phyloP scores from a whole-genome alignment of 2,888 invertebrate species.

The Drosophila crucigera region DNA sequence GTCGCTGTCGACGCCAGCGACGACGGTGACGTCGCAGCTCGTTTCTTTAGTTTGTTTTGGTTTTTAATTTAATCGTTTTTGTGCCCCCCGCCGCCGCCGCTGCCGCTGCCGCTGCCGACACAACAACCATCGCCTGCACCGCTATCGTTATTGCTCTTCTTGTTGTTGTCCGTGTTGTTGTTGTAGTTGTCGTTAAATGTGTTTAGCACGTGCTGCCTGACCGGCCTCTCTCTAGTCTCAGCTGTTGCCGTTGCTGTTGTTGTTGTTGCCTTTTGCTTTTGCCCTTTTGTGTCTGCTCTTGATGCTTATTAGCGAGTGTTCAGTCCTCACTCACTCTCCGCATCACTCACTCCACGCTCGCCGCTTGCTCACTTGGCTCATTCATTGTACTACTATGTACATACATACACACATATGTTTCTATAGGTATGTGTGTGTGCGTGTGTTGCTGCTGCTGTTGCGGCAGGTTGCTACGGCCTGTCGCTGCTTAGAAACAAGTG shows the following conservation, averaged over 20 bases:
- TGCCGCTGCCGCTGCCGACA: constrained; percentile 8
- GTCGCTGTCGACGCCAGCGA: constrained; percentile 32
- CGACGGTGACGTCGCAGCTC: constrained; percentile 49
- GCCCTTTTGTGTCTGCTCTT: constrained; percentile 79
- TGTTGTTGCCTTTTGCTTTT: constrained; percentile 54
- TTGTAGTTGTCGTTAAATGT: constrained; percentile 78
- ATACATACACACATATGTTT: neutral
- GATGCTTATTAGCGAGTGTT: constrained; percentile 79
- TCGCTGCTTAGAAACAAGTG: constrained; percentile 77
- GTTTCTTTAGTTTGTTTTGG: constrained; percentile 81
- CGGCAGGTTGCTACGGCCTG: constrained; percentile 48
- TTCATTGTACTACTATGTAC: constrained; percentile 43
- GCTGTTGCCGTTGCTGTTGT: constrained; percentile 39
- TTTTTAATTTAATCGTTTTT: constrained; percentile 81
- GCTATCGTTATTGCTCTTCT: constrained; percentile 64
- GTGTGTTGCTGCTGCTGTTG: constrained; percentile 37
- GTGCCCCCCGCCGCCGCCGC: constrained; percentile 40
- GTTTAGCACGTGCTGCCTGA: constrained; percentile 76
- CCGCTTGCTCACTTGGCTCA: constrained; percentile 26
- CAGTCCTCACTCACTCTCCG: constrained; percentile 42
- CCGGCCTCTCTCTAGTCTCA: constrained; percentile 60
- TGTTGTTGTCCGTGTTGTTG: constrained; percentile 38
- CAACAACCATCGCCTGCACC: constrained; percentile 3
- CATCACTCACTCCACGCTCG: constrained; percentile 26
- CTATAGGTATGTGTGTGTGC: constrained; percentile 3